These are phyloP conservation scores for Meleagris gallopavo DNA, from an alignment of 2,113 vertebrate genomes.

Conservation along the genomic window DNA sequence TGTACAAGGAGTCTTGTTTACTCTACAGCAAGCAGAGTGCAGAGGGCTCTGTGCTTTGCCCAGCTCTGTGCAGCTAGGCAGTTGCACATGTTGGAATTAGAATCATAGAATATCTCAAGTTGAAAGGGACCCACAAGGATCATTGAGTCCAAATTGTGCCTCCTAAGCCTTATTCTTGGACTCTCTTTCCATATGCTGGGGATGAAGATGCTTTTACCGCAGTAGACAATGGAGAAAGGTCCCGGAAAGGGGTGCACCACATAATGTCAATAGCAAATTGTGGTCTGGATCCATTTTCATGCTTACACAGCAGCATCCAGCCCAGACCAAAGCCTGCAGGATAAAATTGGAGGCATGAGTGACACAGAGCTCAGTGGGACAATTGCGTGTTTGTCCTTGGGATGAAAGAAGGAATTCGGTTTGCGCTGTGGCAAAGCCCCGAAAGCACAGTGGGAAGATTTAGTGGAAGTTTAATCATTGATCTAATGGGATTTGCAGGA, in stretches of 20 bases:
- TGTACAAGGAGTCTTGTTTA: background rate
- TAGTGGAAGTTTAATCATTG: conserved; percentile 1
- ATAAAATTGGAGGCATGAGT: background rate
- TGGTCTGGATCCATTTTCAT: background rate
- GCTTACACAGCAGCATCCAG: background rate
- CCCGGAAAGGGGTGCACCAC: background rate
- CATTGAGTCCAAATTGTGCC: background rate
- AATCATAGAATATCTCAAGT: too few relatives aligned
- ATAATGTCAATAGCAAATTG: background rate
- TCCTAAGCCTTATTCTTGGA: background rate
- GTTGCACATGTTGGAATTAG: background rate
- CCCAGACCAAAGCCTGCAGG: background rate
- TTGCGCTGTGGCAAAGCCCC: background rate
- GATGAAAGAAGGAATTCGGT: conserved; percentile 17
- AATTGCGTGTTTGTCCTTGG: background rate
- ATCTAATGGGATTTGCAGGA: conserved; percentile 4
- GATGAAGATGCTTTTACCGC: background rate
- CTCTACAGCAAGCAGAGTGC: background rate
- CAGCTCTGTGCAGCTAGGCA: accelerated
- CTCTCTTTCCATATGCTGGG: background rate
- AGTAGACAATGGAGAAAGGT: background rate
- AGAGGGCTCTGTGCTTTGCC: background rate
- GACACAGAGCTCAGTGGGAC: background rate
- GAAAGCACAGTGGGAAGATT: background rate
- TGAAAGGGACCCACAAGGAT: too few relatives aligned